Base-by-base conservation (phyloP, 2,113 vertebrate species). In the Canis aureus region DNA sequence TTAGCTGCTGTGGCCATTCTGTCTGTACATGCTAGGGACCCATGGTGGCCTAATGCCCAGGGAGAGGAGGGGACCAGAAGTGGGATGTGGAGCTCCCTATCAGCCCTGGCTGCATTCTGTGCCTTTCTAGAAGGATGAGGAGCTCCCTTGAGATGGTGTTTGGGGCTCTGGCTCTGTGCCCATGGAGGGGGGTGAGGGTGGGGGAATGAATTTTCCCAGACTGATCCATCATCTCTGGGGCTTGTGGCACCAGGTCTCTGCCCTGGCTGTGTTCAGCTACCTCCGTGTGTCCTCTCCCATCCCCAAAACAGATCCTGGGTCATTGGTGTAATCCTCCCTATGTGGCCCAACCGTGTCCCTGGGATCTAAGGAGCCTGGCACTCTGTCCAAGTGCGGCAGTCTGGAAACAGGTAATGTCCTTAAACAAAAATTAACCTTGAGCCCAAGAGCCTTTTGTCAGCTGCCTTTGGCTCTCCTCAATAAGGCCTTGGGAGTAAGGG, bases 391-490 rank as follows among this genome's bases (percentile, higher is more conserved):
- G 10, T 20, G 76, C 25, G 71, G 35, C 22, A 7, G 53, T 71
- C 64, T 94, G 27, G 38, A 87, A 81, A 51, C 32, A 71, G 78
- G 29, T 43, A 32, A 87, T 16, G 69, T 93, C 64, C n/a, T 79
- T 79, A 71, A 67, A 79, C 13, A 86, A 92, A 91, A 69, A 32
- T 74, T 57, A 73, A 94, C 73, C 79, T 59, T 6, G 53, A 96
- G n/a, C 60, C 76, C 59, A 51, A 93, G 74, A 94, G 38, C 27
- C 38, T 90, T 76, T 66, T 25, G 57, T 76, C 80, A 71, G 32
- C 49, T 69, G 87, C 86, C 85, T 38, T 88, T 53, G 43, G 16
- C 64, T 96, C 87, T 97, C 83, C 76, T 95, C 15, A 22, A 82
- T 66, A 79, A 96, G 89, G 83, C 57, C 22, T 1, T 59, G 66